These are phyloP conservation scores for Remorina albescens DNA, from an alignment of 2,797 vertebrate species.

Conservation along the genomic window DNA sequence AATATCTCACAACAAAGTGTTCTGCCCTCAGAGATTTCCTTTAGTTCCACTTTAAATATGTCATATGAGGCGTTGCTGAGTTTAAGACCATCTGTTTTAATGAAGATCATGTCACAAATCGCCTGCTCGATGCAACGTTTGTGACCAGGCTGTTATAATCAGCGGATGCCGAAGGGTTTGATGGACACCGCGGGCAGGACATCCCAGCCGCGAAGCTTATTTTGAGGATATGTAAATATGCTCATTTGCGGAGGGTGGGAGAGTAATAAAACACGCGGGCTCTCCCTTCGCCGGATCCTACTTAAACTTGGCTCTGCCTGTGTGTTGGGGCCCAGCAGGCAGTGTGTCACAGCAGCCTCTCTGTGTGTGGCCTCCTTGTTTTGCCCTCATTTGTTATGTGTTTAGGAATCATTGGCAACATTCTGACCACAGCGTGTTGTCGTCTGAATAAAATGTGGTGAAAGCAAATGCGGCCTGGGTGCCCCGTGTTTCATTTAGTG, in stretches of 20 bases:
- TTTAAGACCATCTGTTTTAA: conserved; percentile 14
- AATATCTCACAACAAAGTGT: neutral
- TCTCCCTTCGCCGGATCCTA: conserved; percentile 42
- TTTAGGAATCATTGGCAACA: conserved; percentile 83
- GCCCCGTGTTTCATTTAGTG: conserved; percentile 49
- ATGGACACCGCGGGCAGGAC: conserved; percentile 55
- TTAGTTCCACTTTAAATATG: neutral
- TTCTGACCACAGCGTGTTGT: conserved; percentile 76
- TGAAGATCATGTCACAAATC: conserved; percentile 37
- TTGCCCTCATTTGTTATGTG: conserved; percentile 84
- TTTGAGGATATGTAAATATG: conserved; percentile 56
- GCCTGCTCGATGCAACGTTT: conserved; percentile 16
- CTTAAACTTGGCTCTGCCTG: conserved; percentile 60
- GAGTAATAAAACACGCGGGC: conserved; percentile 61
- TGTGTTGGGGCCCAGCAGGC: conserved; percentile 70
- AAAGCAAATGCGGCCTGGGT: conserved; percentile 56
- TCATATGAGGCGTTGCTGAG: neutral
- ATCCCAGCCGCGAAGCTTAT: conserved; percentile 33
- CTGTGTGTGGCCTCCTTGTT: conserved; percentile 85
- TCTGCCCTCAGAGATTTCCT: accelerated
- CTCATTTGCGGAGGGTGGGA: conserved; percentile 57
- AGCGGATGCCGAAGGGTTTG: conserved; percentile 45
- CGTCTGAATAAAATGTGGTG: conserved; percentile 59
- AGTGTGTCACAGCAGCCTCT: conserved; percentile 70
- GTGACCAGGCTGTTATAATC: conserved; percentile 58